These are phyloP conservation scores for Pseudobourletiella spinata DNA, from an alignment of 1,140 invertebrate genomes.

Conservation along the genomic window DNA sequence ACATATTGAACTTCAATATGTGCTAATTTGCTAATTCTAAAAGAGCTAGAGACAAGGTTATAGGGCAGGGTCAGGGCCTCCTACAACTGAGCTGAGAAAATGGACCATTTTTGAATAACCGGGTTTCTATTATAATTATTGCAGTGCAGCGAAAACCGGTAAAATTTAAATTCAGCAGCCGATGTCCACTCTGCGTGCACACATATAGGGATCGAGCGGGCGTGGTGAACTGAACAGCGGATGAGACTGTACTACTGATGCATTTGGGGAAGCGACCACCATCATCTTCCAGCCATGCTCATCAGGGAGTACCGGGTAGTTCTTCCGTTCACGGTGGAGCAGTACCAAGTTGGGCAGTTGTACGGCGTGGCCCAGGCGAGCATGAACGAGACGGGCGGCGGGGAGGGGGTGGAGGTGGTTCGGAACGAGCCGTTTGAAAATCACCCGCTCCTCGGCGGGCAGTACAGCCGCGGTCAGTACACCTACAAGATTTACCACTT, in stretches of 20 bases:
- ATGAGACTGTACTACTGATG: background rate
- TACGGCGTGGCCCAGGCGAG: slow-evolving; percentile 97
- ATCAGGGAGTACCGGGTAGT: background rate
- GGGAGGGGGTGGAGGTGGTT: slow-evolving; percentile 96
- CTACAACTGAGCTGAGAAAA: too few species aligned
- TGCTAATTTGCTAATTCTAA: too few species aligned
- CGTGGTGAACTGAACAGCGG: too few species aligned
- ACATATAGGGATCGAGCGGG: too few species aligned
- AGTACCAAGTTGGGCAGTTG: slow-evolving; percentile 96
- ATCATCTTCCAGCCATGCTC: background rate
- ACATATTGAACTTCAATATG: too few species aligned
- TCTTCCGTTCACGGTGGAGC: background rate
- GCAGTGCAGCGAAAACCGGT: too few species aligned
- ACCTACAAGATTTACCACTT: slow-evolving; percentile 99
- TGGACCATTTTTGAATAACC: too few species aligned
- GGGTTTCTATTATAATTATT: too few species aligned
- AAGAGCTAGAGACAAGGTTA: too few species aligned
- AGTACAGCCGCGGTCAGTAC: slow-evolving; percentile 92
- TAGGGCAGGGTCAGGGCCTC: too few species aligned
- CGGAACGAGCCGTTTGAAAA: slow-evolving; percentile 92
- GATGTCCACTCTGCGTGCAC: too few species aligned
- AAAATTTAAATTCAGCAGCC: background rate
- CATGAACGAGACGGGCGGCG: slow-evolving; percentile 99
- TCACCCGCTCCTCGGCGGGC: slow-evolving; percentile 75
- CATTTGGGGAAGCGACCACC: background rate